Conservation (phyloP, 2,113 vertebrate species). For the Egretta garzetta region DNA sequence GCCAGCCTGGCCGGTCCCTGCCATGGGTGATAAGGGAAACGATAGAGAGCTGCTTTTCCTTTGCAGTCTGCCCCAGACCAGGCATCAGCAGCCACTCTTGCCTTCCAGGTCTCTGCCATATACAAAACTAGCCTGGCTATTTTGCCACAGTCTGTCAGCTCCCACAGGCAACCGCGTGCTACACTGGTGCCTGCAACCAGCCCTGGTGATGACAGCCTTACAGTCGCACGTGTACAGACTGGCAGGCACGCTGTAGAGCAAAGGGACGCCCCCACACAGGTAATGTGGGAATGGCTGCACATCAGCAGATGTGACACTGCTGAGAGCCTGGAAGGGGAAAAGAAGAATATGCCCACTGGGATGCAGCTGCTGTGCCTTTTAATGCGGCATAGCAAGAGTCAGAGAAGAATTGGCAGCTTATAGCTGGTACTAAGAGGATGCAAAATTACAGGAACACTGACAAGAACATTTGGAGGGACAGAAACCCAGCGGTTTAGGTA, state of each 20-base stretch:
- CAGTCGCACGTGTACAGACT: fast-evolving
- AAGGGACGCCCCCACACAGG: neutral
- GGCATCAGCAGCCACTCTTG: neutral
- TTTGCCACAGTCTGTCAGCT: neutral
- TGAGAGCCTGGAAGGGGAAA: neutral
- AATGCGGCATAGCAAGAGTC: neutral
- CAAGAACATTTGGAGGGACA: neutral
- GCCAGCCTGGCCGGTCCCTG: neutral
- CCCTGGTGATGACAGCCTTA: neutral
- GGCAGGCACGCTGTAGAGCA: neutral
- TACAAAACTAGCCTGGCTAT: neutral
- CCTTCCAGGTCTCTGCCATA: neutral
- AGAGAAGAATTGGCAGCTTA: neutral
- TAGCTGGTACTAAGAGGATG: neutral
- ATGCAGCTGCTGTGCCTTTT: neutral
- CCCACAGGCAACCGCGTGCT: neutral
- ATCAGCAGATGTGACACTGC: neutral
- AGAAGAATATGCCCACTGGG: neutral
- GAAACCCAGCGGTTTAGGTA: neutral
- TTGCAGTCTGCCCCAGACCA: neutral
- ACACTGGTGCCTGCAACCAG: neutral
- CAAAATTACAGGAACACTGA: neutral
- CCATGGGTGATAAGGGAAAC: neutral
- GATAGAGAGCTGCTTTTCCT: neutral
- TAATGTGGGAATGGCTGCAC: neutral